Base-by-base conservation (phyloP, 2,113 vertebrate species). In the Benitochromis conjunctus region DNA sequence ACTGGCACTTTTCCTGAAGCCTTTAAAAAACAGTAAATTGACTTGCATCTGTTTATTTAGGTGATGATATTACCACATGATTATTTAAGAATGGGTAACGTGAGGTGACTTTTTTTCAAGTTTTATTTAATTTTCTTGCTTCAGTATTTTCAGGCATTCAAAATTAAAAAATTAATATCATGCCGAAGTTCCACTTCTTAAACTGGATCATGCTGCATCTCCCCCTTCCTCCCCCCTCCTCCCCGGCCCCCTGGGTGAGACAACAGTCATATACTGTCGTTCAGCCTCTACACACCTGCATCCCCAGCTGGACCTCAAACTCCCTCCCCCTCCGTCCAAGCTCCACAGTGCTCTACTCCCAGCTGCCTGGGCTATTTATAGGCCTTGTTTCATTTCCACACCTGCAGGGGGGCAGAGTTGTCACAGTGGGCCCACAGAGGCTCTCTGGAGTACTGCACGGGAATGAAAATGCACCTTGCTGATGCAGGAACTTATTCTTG, bases 291-390 rank as follows among this genome's bases (percentile, higher is more conserved):
- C 88, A 94, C 96, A 96, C 95, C 96, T 96, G 94, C 94, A 94
- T 94, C 92, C 93, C 94, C 95, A 96, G 95, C 95, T 96, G 95
- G 95, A 95, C 92, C 79, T 90, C 69, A 76, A 51, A 46, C 41
- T 29, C 88, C 81, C 60, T 78, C 81, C 53, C 29, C 79, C 82
- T 26, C 1, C n/a, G 19, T 19, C 8, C 51, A 55, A 56, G 38
- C 64, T 43, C 11, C 69, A 84, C 94, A 79, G 90, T 48, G 87
- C 95, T 96, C 94, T 94, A 93, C 96, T 97, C 96, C 96, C 96
- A 97, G 97, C 96, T 98, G 97, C 95, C 94, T 88, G 94, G 94
- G 94, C 96, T 97, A 97, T 98, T 98, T 98, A 97, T 97, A 98
- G 96, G 94, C 94, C 89, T 94, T 92, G 96, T 97, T 97, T 97